These are phyloP conservation scores for Zosterops pallidus DNA, from an alignment of 2,113 vertebrate genomes.

Conservation along the genomic window DNA sequence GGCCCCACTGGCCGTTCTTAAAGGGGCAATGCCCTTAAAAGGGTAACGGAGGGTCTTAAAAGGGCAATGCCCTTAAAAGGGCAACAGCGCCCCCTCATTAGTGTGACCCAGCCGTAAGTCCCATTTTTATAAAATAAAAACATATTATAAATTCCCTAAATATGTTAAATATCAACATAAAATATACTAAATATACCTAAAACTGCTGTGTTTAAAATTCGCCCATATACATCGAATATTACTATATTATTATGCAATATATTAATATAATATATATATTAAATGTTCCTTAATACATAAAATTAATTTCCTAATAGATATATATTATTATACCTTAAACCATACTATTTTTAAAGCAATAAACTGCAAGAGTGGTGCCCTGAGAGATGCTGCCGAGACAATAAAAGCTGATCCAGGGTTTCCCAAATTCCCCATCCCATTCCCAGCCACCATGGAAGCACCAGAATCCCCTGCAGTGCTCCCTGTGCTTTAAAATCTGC, in stretches of 20 bases:
- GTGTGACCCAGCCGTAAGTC: fast-evolving
- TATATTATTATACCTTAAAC: neutral
- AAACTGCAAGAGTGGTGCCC: neutral
- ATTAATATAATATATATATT: fast-evolving
- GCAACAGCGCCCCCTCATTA: fast-evolving
- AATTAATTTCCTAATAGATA: no score
- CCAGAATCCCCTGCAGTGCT: neutral
- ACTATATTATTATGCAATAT: neutral
- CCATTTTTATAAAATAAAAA: neutral
- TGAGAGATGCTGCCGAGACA: neutral
- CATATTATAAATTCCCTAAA: neutral
- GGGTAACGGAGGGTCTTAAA: neutral
- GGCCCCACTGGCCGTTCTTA: neutral
- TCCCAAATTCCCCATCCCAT: fast-evolving
- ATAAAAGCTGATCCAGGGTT: neutral
- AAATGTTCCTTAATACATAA: neutral
- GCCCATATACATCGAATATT: fast-evolving
- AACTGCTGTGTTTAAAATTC: fast-evolving
- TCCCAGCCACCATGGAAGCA: fast-evolving
- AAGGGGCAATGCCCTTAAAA: neutral
- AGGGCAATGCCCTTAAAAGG: neutral
- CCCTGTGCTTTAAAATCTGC: neutral
- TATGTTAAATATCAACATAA: fast-evolving
- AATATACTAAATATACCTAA: fast-evolving
- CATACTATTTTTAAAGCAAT: neutral